Base-by-base conservation (phyloP, 2,113 vertebrate species). In the Crypturellus undulatus region DNA sequence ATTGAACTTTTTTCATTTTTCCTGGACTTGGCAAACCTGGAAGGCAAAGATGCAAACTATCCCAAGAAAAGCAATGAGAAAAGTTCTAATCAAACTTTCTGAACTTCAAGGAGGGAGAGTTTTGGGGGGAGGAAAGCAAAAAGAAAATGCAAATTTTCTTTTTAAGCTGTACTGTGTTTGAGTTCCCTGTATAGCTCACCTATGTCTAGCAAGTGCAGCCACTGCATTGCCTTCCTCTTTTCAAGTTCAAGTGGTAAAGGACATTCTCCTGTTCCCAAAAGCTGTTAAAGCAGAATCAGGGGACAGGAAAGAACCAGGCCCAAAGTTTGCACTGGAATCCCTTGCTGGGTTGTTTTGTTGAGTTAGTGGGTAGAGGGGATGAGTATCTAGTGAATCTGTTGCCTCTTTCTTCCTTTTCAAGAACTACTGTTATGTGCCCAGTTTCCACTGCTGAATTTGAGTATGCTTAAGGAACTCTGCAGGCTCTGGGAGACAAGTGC, bases 11-110 rank as follows among this genome's bases (percentile, higher is more conserved):
- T 3, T 1, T 4, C 45, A 32, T 26, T 9, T 52, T 12, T 13
- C 4, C 19, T 89, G 32, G 9, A 11, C 42, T 75, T 90, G 43
- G 7, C 59, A 86, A 89, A 72, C 52, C 20, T 94, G 25, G 38
- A 79, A 92, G 47, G 42, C 72, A 87, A 94, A 94, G 30, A 79
- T 83, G 21, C 32, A 59, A 56, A 71, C 20, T 85, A 49, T 69
- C 17, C 43, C 81, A 71, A 89, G 80, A 91, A 93, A 94, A 93
- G 89, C 45, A 22, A 67, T 30, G 40, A 60, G 32, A 32, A 87
- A 58, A 38, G n/a, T 56, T 45, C 22, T 80, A 65, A 62, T 52
- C n/a, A 28, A 56, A 30, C 5, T 70, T 11, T 71, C 58, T 58
- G 52, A 82, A 71, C 32, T 59, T 89, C 9, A 64, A 14, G 22